phyloP scores from a whole-genome alignment of 2,797 vertebrate genomes.

The Cryptoblepharus egeriae region DNA sequence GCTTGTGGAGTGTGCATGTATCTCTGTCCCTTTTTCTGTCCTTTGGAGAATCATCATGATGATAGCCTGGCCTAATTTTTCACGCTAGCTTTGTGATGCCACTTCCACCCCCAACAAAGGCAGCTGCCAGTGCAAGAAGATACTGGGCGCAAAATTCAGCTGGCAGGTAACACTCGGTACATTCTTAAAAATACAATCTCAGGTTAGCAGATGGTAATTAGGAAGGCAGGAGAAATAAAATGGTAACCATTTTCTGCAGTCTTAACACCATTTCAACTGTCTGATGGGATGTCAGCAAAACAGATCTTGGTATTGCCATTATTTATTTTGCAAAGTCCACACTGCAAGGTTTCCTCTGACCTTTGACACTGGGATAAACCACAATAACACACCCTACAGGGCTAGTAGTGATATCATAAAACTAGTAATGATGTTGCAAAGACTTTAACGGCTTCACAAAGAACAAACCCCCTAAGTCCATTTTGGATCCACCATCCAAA shows the following conservation, averaged over 20 bases:
- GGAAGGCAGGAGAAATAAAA: slow-evolving; percentile 75
- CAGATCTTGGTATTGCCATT: slow-evolving; percentile 54
- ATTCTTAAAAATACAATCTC: slow-evolving; percentile 73
- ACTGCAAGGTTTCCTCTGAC: slow-evolving; percentile 17
- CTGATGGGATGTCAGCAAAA: slow-evolving; percentile 59
- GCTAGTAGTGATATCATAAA: no score
- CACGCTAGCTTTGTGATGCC: slow-evolving; percentile 69
- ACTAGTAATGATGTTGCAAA: no score
- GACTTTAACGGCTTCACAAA: no score
- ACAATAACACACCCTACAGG: no score
- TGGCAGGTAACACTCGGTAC: slow-evolving; percentile 70
- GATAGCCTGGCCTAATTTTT: slow-evolving; percentile 74
- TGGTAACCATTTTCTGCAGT: slow-evolving; percentile 71
- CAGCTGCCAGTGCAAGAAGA: slow-evolving; percentile 71
- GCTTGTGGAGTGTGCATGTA: not conserved
- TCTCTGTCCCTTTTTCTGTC: slow-evolving; percentile 45
- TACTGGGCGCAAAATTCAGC: slow-evolving; percentile 72
- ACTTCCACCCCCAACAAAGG: slow-evolving; percentile 73
- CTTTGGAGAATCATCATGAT: slow-evolving; percentile 69
- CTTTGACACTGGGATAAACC: slow-evolving; percentile 4
- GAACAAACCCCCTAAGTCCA: no score
- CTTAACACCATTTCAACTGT: slow-evolving; percentile 72
- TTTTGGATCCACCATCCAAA: no score
- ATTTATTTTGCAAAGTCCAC: slow-evolving; percentile 64
- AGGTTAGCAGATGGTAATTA: slow-evolving; percentile 77